Evolutionary conservation across 1,140 invertebrate species (phyloP).

Genomic region (Scaptomyza graminum): DNA sequence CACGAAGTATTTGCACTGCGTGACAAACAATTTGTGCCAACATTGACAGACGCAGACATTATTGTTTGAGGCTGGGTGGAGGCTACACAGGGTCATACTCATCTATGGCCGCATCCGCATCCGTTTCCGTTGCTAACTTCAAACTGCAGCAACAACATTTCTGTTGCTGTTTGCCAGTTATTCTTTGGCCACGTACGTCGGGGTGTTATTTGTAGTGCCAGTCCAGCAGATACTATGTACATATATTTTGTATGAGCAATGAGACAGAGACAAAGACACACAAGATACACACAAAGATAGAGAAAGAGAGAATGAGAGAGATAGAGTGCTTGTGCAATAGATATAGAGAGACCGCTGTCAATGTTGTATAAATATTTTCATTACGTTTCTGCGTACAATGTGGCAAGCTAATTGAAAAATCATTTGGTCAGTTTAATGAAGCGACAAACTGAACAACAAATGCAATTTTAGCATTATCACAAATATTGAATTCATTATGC

Average conservation of each 20-base stretch:
- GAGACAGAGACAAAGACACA: conserved; percentile 21
- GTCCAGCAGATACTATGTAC: conserved; percentile 4
- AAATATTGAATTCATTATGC: conserved; percentile 20
- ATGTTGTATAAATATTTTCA: conserved; percentile 62
- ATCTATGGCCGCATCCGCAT: conserved; percentile 22
- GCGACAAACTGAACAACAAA: conserved; percentile 20
- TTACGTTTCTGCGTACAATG: conserved; percentile 25
- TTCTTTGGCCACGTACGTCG: conserved; percentile 21
- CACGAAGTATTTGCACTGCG: conserved; percentile 84
- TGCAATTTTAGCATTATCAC: conserved; percentile 45
- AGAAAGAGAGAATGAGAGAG: too few relatives aligned
- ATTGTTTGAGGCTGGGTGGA: neutral
- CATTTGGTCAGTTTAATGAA: conserved; percentile 62
- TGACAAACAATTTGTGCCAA: conserved; percentile 84
- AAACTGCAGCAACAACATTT: conserved; percentile 21
- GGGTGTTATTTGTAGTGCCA: conserved; percentile 29
- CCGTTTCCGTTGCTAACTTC: conserved; percentile 26
- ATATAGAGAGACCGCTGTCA: neutral
- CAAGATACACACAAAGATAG: too few relatives aligned
- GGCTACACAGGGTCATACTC: neutral
- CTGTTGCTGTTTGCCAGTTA: conserved; percentile 4
- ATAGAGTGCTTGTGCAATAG: neutral
- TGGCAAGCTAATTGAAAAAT: conserved; percentile 68
- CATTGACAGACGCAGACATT: conserved; percentile 65
- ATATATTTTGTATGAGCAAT: conserved; percentile 17